Percentiles rank a stretch among this genome's conserved stretches.
Evolutionary conservation across 2,888 invertebrate species (phyloP).

Genomic region (Acanthoscelides obtectus): DNA sequence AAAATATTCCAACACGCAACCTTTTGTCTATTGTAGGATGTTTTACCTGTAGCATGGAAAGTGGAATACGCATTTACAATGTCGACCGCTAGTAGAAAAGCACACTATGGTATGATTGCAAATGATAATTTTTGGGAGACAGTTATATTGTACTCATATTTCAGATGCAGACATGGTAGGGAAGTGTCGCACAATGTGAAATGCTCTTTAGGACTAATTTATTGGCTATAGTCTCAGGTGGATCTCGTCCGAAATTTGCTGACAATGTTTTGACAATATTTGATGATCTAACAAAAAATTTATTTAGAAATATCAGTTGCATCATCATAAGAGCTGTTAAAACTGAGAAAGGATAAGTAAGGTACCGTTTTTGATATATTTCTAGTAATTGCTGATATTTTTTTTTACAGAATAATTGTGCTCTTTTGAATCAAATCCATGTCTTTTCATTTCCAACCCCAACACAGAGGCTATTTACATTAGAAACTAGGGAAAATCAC

Average conservation of each 20-base stretch:
- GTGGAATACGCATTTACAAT: constrained; percentile 82
- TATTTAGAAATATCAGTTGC: constrained; percentile 76
- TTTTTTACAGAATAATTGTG: constrained; percentile 62
- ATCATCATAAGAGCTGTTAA: constrained; percentile 67
- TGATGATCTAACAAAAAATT: constrained; percentile 71
- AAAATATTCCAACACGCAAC: not conserved
- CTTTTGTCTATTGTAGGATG: constrained; percentile 55
- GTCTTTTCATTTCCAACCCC: constrained; percentile 75
- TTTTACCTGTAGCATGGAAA: constrained; percentile 83
- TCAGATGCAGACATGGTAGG: constrained; percentile 68
- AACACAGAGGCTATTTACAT: constrained; percentile 59
- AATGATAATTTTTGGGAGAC: not conserved
- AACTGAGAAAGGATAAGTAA: constrained; percentile 73
- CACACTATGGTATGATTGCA: constrained; percentile 56
- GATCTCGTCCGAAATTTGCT: constrained; percentile 67
- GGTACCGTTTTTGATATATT: constrained; percentile 24
- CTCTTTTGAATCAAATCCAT: constrained; percentile 68
- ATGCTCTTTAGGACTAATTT: constrained; percentile 84
- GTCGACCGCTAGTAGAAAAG: constrained; percentile 77
- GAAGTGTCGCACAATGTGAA: constrained; percentile 76
- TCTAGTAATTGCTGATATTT: too few relatives aligned
- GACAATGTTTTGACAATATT: constrained; percentile 76
- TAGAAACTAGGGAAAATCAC: constrained; percentile 72
- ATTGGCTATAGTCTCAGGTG: constrained; percentile 76
- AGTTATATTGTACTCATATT: too few relatives aligned